phyloP scores from a whole-genome alignment of 2,113 vertebrate species.

The Serranochromis macrocephalus region DNA sequence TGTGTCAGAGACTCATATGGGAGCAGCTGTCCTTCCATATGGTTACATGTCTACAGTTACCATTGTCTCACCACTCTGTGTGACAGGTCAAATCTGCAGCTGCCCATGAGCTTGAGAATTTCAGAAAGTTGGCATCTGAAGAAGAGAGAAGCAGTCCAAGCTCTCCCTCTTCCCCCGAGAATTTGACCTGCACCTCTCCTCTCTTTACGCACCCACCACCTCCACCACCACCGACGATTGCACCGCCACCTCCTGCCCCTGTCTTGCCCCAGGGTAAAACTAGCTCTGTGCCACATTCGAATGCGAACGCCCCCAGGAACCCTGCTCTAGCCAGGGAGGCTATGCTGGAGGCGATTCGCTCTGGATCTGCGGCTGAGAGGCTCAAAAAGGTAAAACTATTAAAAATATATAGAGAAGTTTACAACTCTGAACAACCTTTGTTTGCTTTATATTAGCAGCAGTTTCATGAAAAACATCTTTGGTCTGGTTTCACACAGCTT shows the following conservation, averaged over 20 bases:
- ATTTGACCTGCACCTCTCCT: slow-evolving; percentile 19
- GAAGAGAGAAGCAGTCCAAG: neutral
- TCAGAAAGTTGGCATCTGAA: slow-evolving; percentile 29
- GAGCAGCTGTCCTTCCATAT: neutral
- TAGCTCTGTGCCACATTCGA: slow-evolving; percentile 3
- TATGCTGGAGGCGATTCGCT: slow-evolving; percentile 88
- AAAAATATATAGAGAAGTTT: neutral
- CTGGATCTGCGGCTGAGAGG: slow-evolving; percentile 81
- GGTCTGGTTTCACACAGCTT: neutral
- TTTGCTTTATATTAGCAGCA: neutral
- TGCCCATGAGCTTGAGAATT: slow-evolving; percentile 73
- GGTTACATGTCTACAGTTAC: neutral
- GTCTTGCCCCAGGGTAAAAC: slow-evolving; percentile 17
- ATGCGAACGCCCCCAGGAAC: slow-evolving; percentile 4
- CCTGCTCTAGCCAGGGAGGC: slow-evolving; percentile 73
- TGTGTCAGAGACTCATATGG: neutral
- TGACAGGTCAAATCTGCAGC: slow-evolving; percentile 78
- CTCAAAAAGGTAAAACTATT: slow-evolving; percentile 76
- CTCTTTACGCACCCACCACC: neutral
- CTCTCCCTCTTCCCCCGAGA: neutral
- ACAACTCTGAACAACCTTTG: neutral
- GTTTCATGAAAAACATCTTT: neutral
- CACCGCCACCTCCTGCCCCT: slow-evolving; percentile 37
- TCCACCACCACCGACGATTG: slow-evolving; percentile 8
- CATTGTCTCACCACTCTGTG: neutral